These are phyloP conservation scores for Hippocampus comes DNA, from an alignment of 2,113 vertebrate genomes.

Conservation along the genomic window DNA sequence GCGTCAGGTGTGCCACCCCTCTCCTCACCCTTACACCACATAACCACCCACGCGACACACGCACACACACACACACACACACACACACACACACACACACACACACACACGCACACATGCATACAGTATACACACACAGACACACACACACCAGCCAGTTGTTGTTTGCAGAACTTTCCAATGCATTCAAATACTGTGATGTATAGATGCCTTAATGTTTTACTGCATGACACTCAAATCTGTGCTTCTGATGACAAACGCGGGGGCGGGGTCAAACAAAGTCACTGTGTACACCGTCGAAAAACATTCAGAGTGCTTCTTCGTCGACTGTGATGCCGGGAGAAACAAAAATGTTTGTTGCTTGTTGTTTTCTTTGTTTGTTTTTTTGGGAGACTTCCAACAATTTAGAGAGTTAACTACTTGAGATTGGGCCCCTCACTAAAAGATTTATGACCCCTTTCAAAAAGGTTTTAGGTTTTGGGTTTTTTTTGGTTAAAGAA, in stretches of 20 bases:
- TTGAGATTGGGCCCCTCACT: slow-evolving; percentile 68
- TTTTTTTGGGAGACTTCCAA: slow-evolving; percentile 24
- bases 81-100: background rate
- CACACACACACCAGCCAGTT: slow-evolving; percentile 79
- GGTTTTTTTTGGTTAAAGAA: slow-evolving; percentile 34
- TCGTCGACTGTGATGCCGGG: slow-evolving; percentile 65
- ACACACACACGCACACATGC: background rate
- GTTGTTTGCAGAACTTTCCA: slow-evolving; percentile 84
- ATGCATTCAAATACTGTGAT: slow-evolving; percentile 97
- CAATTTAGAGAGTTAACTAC: slow-evolving; percentile 62
- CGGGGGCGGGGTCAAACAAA: slow-evolving; percentile 11
- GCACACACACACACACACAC: background rate
- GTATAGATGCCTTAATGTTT: slow-evolving; percentile 99
- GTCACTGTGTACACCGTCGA: slow-evolving; percentile 72
- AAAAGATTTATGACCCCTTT: slow-evolving; percentile 68
- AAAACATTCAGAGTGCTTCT: slow-evolving; percentile 59
- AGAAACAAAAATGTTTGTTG: slow-evolving; percentile 54
- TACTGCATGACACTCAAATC: slow-evolving; percentile 95
- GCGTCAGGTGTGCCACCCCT: slow-evolving; percentile 78
- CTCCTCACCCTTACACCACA: slow-evolving; percentile 19
- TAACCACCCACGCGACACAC: background rate
- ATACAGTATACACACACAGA: slow-evolving; percentile 14
- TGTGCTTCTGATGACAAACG: slow-evolving; percentile 58
- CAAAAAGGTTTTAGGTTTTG: slow-evolving; percentile 56
- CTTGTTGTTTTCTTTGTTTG: slow-evolving; percentile 64